Conservation (phyloP, 2,888 invertebrate genomes). For the Morpho achilles region DNA sequence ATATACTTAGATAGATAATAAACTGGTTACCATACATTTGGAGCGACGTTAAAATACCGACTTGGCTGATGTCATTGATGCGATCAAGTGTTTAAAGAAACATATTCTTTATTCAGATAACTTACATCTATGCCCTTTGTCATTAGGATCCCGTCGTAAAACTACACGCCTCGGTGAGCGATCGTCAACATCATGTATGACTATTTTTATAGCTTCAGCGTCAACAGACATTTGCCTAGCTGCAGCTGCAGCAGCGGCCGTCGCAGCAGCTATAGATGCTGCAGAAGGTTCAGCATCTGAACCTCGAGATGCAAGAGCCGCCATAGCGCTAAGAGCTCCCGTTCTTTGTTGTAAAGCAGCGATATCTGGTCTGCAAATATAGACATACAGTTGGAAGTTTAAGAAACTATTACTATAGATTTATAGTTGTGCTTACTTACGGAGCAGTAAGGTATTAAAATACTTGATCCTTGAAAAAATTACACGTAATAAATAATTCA, state of each 20-base stretch:
- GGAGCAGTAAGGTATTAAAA: no score
- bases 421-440: no score
- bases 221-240: slow-evolving; percentile 92
- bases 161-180: slow-evolving; percentile 86
- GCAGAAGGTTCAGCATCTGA: slow-evolving; percentile 56
- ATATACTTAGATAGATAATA: no score
- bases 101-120: no score
- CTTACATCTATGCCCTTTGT: slow-evolving; percentile 93
- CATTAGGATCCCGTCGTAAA: slow-evolving; percentile 87
- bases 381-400: no score
- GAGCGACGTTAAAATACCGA: no score
- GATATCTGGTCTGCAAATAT: slow-evolving; percentile 83
- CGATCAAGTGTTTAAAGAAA: no score
- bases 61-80: no score
- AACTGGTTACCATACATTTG: no score
- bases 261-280: slow-evolving; percentile 51
- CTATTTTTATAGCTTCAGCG: slow-evolving; percentile 94
- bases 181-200: slow-evolving; percentile 95
- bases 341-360: slow-evolving; percentile 82
- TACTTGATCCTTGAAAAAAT: no score
- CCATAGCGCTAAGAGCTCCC: slow-evolving; percentile 71
- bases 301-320: slow-evolving; percentile 56
- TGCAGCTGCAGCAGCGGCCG: slow-evolving; percentile 80
- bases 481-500: no score
- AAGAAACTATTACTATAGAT: no score